phyloP scores from a whole-genome alignment of 2,888 invertebrate genomes.

The Clunio marinus region DNA sequence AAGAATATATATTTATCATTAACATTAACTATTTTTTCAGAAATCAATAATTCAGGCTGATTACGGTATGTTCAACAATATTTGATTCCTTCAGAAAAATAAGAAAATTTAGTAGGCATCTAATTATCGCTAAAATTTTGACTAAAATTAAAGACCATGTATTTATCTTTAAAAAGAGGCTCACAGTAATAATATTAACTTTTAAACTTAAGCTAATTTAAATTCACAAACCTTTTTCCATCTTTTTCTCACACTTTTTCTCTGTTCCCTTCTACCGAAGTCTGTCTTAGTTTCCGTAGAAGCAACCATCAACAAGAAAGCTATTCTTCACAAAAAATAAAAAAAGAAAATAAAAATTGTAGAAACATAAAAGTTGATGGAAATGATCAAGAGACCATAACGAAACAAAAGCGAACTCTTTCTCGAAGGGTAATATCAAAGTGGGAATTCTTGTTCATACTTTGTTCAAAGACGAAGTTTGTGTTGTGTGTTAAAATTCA shows the following conservation, averaged over 20 bases:
- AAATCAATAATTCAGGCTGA: too few relatives aligned
- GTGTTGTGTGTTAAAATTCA: background rate
- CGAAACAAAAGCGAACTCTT: slow-evolving; percentile 20
- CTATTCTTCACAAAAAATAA: background rate
- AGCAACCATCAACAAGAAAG: background rate
- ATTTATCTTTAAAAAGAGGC: too few relatives aligned
- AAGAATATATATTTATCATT: too few relatives aligned
- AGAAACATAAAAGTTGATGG: slow-evolving; percentile 25
- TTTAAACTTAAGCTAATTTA: too few relatives aligned
- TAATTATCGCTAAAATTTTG: too few relatives aligned
- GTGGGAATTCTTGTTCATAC: slow-evolving; percentile 4
- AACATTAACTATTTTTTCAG: too few relatives aligned
- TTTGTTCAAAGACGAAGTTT: background rate
- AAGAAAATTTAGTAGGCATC: too few relatives aligned
- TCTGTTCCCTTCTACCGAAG: background rate
- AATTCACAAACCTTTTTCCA: background rate
- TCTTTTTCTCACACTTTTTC: background rate
- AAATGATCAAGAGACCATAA: slow-evolving; percentile 38
- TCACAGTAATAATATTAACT: too few relatives aligned
- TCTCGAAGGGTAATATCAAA: slow-evolving; percentile 34
- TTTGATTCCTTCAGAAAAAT: too few relatives aligned
- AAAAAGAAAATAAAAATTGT: slow-evolving; percentile 1
- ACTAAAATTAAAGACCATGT: too few relatives aligned
- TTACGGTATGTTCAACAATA: too few relatives aligned
- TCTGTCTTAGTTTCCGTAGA: too few relatives aligned